A percentile compares a stretch with the other conserved stretches of the same genome.
Evolutionary conservation across 2,113 vertebrate species (phyloP).

Genomic region (Rhodinocichla rosea): DNA sequence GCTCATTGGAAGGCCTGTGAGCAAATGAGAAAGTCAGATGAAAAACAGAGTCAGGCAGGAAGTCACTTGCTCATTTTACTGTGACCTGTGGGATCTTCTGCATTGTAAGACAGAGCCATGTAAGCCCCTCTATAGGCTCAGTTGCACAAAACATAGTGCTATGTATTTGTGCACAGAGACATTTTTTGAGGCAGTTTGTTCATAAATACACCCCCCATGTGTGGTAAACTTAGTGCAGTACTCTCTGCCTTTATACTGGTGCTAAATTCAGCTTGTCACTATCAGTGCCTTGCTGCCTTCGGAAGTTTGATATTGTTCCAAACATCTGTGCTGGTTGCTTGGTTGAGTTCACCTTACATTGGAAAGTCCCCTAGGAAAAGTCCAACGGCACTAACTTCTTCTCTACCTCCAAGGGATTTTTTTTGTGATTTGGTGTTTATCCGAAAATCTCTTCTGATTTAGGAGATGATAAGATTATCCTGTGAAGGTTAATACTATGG

Average conservation of each 20-base stretch:
- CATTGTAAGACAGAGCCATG: background rate
- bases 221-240: background rate
- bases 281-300: background rate
- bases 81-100: background rate
- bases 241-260: background rate
- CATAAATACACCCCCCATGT: background rate
- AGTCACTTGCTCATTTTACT: background rate
- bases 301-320: background rate
- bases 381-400: background rate
- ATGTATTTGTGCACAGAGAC: background rate
- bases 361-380: background rate
- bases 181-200: background rate
- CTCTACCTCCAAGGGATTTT: background rate
- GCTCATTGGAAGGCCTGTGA: background rate
- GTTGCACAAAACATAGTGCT: background rate
- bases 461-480: background rate
- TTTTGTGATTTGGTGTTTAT: background rate
- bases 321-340: background rate
- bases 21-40: background rate
- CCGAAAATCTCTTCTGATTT: background rate
- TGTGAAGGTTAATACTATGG: background rate
- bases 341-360: background rate
- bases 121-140: background rate
- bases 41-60: background rate
- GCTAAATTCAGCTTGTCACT: fast-evolving